Base-by-base conservation (phyloP, 2,797 vertebrate species). In the Dipus sagitta region DNA sequence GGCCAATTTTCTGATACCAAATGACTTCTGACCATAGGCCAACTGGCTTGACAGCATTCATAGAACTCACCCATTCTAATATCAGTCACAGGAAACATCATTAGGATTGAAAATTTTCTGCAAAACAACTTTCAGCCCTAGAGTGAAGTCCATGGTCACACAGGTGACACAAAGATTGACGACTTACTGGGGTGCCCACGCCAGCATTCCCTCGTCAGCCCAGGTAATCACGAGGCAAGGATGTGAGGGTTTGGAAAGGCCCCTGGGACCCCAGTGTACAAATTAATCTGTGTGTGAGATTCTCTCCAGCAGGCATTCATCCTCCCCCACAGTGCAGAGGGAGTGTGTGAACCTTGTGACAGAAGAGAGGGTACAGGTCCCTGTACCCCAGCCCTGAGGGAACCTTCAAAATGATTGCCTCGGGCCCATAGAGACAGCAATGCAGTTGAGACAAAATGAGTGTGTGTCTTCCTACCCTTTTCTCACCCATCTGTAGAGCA, bases 1-100 rank as follows among this genome's bases (percentile, higher is more conserved):
- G 83, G 86, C 94, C 95, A 93, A 93, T 97, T 96, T 96, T 94
- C 96, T 94, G 32, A 95, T 90, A 95, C 54, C 95, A 94, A 96
- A 96, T 94, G 86, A 94, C 92, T 96, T 88, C 68, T 62, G 30
- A 74, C 86, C 60, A 85, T 15, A 89, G 86, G 15, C 93, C 92
- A 86, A 52, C 88, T 64, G 52, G 60, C 92, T 92, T 78, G 60
- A 76, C 0, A 0, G 75, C 95, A 94, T 78, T 94, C 91, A 92
- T 52, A 93, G 80, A 96, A 81, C 72, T 89, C 90, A 78, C 88
- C 72, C 81, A 76, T 93, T 94, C 65, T 95, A 95, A 82, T 94
- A 96, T 91, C 93, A 83, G 88, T 92, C 96, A 95, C 60, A 23
- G 82, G 79, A 96, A 95, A 95, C 80, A 95, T 89, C 80, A 91